phyloP scores from a whole-genome alignment of 2,797 vertebrate genomes.

The Fundulus diaphanus region DNA sequence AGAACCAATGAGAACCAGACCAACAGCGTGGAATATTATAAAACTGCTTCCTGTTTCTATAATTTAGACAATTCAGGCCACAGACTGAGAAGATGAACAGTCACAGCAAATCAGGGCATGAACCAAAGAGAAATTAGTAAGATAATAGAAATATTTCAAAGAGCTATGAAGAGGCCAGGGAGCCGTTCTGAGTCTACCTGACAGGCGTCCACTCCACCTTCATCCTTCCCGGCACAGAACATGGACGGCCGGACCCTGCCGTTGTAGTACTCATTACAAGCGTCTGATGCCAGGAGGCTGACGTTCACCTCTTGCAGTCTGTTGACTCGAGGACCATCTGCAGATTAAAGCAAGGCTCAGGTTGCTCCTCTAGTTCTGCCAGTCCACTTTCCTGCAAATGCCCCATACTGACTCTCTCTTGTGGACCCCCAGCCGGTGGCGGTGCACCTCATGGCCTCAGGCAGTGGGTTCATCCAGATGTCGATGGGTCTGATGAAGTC shows the following conservation, averaged over 20 bases:
- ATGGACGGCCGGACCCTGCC: slow-evolving; percentile 73
- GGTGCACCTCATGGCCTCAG: slow-evolving; percentile 58
- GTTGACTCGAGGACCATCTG: slow-evolving; percentile 69
- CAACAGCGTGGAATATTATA: too few species aligned
- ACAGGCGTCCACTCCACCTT: slow-evolving; percentile 84
- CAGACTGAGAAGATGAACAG: too few species aligned
- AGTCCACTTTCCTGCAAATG: not conserved
- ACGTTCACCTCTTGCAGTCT: slow-evolving; percentile 81
- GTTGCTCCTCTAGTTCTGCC: not conserved
- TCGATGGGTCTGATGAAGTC: slow-evolving; percentile 69
- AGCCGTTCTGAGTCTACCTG: slow-evolving; percentile 74
- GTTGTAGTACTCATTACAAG: slow-evolving; percentile 64
- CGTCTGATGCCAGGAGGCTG: slow-evolving; percentile 51
- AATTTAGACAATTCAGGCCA: too few species aligned
- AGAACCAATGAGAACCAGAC: too few species aligned
- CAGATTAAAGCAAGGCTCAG: not conserved
- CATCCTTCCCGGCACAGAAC: slow-evolving; percentile 83
- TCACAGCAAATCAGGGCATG: too few species aligned
- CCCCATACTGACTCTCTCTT: slow-evolving; percentile 67
- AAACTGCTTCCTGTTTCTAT: too few species aligned
- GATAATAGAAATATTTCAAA: too few species aligned
- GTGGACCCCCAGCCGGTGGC: slow-evolving; percentile 81
- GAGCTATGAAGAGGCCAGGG: too few species aligned
- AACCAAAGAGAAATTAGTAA: too few species aligned
- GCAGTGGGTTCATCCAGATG: slow-evolving; percentile 48